Conservation (phyloP, 2,888 invertebrate species). For the Subacronicta megacephala region DNA sequence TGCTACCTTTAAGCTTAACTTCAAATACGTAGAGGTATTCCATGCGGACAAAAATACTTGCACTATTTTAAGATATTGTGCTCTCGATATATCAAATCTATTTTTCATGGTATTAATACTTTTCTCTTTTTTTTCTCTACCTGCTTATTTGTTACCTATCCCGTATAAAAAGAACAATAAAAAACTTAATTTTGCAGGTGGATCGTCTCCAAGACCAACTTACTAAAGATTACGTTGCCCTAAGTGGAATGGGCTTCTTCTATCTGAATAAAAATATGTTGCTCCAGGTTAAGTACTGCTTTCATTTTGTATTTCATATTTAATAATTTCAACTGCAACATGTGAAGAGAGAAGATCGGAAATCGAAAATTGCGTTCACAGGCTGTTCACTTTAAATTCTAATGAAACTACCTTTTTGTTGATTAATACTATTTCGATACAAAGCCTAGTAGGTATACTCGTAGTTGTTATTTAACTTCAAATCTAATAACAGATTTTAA, state of each 20-base stretch:
- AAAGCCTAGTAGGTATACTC: too few relatives aligned
- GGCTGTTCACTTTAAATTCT: background rate
- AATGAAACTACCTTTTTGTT: background rate
- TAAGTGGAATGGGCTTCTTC: constrained; percentile 90
- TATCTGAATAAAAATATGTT: constrained; percentile 86
- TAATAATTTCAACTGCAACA: background rate
- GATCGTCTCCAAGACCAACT: constrained; percentile 90
- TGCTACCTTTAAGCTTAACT: too few relatives aligned
- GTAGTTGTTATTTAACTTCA: background rate
- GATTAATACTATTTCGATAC: background rate
- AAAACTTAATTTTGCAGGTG: constrained; percentile 75
- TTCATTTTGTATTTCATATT: background rate
- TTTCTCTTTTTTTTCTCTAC: too few relatives aligned
- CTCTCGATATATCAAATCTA: too few relatives aligned
- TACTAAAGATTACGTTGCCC: constrained; percentile 87
- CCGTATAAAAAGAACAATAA: too few relatives aligned
- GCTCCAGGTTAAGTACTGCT: constrained; percentile 78
- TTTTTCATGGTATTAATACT: too few relatives aligned
- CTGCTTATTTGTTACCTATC: background rate
- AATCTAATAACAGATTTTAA: background rate
- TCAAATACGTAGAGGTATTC: too few relatives aligned
- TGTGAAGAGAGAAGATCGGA: background rate
- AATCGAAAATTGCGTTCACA: background rate
- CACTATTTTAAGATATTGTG: too few relatives aligned
- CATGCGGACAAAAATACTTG: too few relatives aligned